phyloP scores from a whole-genome alignment of 2,797 vertebrate species.

The Malurus leucopterus region DNA sequence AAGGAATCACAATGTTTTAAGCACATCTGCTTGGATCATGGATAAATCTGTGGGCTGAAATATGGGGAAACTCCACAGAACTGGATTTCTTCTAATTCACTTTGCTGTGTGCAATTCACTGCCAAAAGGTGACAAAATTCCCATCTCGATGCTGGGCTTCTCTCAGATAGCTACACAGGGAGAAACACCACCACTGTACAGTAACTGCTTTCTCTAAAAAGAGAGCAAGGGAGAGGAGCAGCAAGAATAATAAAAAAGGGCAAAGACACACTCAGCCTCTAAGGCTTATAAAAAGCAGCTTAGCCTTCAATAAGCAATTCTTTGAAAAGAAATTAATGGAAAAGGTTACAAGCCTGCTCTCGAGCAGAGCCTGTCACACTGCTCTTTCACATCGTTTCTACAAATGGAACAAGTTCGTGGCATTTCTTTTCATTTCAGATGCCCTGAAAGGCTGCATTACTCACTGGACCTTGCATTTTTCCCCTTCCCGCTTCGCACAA shows the following conservation, averaged over 20 bases:
- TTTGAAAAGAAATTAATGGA: conserved; percentile 57
- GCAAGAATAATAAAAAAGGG: conserved; percentile 18
- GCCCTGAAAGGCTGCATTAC: conserved; percentile 31
- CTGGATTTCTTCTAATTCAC: not conserved
- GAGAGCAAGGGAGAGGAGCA: not conserved
- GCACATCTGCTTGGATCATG: not conserved
- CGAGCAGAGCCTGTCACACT: not conserved
- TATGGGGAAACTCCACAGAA: not conserved
- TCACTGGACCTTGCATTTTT: conserved; percentile 31
- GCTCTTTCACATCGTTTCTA: conserved; percentile 31
- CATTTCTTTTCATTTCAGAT: conserved; percentile 50
- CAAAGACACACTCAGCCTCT: conserved; percentile 19
- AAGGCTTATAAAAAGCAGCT: conserved; percentile 42
- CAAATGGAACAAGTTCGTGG: conserved; percentile 20
- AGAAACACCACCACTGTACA: not conserved
- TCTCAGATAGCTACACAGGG: not conserved
- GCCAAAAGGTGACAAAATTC: conserved; percentile 19
- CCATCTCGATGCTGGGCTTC: not conserved
- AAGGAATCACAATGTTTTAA: not conserved
- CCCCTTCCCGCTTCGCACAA: not conserved
- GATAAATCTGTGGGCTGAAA: not conserved
- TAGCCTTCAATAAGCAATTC: conserved; percentile 44
- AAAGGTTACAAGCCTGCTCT: conserved; percentile 47
- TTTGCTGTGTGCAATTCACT: not conserved
- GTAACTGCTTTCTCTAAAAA: not conserved